Evolutionary conservation across 2,113 vertebrate genomes (phyloP).

Genomic region (Leptobrachium leishanense): DNA sequence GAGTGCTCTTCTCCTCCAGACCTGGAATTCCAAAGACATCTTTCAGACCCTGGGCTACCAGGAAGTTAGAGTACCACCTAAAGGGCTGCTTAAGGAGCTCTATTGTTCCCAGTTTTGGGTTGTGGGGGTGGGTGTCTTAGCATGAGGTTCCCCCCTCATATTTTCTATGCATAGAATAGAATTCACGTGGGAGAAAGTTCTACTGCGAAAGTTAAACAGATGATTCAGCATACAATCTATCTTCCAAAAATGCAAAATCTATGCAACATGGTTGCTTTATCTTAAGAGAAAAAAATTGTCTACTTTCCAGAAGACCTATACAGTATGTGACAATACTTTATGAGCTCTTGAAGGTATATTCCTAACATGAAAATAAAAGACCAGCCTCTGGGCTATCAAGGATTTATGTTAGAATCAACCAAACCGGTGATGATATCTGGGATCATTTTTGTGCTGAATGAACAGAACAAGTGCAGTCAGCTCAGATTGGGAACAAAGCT

Average conservation of each 20-base stretch:
- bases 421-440: neutral
- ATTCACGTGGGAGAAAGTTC: slow-evolving; percentile 10
- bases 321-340: neutral
- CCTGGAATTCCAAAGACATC: slow-evolving; percentile 81
- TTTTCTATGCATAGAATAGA: slow-evolving; percentile 44
- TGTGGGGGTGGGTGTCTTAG: slow-evolving; percentile 11
- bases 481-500: neutral
- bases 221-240: neutral
- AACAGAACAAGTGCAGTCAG: neutral
- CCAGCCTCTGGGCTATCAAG: neutral
- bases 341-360: neutral
- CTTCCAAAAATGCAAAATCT: slow-evolving; percentile 13
- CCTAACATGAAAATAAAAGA: neutral
- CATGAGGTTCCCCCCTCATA: slow-evolving; percentile 3
- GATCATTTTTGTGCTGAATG: neutral
- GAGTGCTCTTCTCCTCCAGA: slow-evolving; percentile 64
- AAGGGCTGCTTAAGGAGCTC: neutral
- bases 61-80: slow-evolving; percentile 72
- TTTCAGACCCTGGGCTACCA: slow-evolving; percentile 82
- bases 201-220: neutral
- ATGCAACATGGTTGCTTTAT: neutral
- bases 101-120: neutral
- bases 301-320: neutral
- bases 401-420: no score
- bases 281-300: neutral